A percentile compares a stretch with the other conserved stretches of the same genome.
These are phyloP conservation scores for Anas platyrhynchos DNA, from an alignment of 2,113 vertebrate species.

Conservation along the genomic window DNA sequence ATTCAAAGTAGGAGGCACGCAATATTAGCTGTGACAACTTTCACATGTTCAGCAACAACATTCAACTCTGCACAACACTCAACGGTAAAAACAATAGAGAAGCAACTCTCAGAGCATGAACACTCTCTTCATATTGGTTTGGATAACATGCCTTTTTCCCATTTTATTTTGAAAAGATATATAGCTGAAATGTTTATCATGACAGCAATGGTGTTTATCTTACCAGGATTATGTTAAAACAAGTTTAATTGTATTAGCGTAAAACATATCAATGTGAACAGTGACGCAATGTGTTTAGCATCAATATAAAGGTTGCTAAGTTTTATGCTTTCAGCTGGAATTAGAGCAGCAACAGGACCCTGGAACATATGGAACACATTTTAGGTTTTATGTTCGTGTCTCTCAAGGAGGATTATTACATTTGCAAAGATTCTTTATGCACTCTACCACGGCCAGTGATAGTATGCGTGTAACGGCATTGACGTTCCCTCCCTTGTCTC, in stretches of 20 bases:
- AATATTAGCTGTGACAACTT: constrained; percentile 54
- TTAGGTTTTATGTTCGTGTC: constrained; percentile 68
- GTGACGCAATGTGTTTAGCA: constrained; percentile 82
- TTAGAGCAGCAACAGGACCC: constrained; percentile 71
- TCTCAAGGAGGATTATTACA: constrained; percentile 77
- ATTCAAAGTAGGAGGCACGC: neutral
- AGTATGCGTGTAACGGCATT: neutral
- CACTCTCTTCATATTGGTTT: constrained; percentile 25
- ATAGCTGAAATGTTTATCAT: constrained; percentile 74
- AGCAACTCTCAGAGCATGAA: neutral
- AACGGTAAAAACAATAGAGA: constrained; percentile 39
- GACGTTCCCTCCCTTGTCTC: neutral
- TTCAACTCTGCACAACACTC: neutral
- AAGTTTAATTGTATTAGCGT: constrained; percentile 77
- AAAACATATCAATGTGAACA: constrained; percentile 72
- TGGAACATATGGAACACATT: constrained; percentile 81
- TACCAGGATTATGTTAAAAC: constrained; percentile 72
- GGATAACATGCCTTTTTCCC: constrained; percentile 66
- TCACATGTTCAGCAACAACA: constrained; percentile 18
- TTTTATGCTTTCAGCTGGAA: constrained; percentile 77
- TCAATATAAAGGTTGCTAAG: constrained; percentile 83
- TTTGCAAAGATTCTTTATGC: constrained; percentile 69
- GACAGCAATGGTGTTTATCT: constrained; percentile 77
- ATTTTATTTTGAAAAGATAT: constrained; percentile 3
- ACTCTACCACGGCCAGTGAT: neutral